Base-by-base conservation (phyloP, 2,113 vertebrate genomes). In the Catagonus wagneri region DNA sequence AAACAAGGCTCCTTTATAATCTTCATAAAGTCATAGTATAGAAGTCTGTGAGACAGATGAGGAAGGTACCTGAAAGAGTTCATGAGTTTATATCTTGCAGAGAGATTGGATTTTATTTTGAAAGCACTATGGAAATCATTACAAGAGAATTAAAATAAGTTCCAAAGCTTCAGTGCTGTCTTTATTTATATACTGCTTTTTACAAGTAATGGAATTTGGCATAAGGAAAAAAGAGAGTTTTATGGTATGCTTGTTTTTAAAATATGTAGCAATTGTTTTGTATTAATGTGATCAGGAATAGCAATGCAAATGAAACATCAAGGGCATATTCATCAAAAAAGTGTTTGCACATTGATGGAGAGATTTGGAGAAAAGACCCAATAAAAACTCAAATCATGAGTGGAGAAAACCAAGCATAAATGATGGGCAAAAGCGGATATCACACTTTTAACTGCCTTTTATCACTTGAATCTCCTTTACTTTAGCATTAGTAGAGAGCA, bases 31-130 rank as follows among this genome's bases (percentile, higher is more conserved):
- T 80, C 52, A 23, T 29, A 34, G 3, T 52, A 39, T 44, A n/a
- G 6, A 25, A 39, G 36, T 6, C 3, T 50, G 6, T 2, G 10
- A 96, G 13, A 65, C 27, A 20, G 71, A 94, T n/a, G 1, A 61
- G 9, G 7, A 19, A 83, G 29, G 5, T 52, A 29, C 9, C 27
- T 74, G 32, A 94, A 89, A 76, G 22, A 54, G 50, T 58, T 90
- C 34, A 25, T 34, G 17, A 56, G 34, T 81, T 90, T 95, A 32
- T 93, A 68, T 85, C 39, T 85, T 85, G 1, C 7, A 83, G 19
- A 13, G n/a, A 93, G 25, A 60, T 86, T 87, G 20, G 0, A 72
- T 93, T 94, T 96, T 83, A 79, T 76, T 96, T 91, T 90, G 87
- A 85, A 78, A 93, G 32, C 39, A 75, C n/a, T 25, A 23, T 86